phyloP scores from a whole-genome alignment of 2,797 vertebrate genomes.

The Hypotaenidia okinawae region DNA sequence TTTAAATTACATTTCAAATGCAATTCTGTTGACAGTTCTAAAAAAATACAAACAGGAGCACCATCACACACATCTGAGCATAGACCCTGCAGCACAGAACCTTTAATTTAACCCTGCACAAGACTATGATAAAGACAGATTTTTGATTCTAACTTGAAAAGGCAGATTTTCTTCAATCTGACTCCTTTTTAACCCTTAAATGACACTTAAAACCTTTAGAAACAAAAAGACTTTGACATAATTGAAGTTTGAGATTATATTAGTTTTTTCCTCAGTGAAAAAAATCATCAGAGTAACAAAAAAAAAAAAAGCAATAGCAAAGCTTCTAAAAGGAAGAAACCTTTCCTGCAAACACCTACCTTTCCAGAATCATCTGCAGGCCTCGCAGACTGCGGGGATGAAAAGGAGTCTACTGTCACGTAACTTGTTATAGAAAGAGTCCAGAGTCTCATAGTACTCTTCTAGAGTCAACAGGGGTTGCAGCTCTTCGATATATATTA shows the following conservation, averaged over 20 bases:
- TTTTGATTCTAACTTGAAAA: background rate
- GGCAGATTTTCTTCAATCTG: background rate
- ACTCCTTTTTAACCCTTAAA: background rate
- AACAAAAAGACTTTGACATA: background rate
- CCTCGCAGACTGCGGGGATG: conserved; percentile 91
- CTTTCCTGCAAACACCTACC: conserved; percentile 72
- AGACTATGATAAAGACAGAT: background rate
- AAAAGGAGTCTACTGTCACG: conserved; percentile 77
- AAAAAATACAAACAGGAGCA: background rate
- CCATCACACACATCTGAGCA: background rate
- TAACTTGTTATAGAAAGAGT: conserved; percentile 84
- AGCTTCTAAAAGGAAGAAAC: background rate
- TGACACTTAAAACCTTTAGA: background rate
- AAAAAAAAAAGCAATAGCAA: background rate
- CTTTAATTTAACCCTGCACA: background rate
- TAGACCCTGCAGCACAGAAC: background rate
- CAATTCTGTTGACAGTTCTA: background rate
- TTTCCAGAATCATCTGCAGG: conserved; percentile 87
- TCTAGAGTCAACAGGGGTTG: conserved; percentile 85
- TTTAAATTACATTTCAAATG: background rate
- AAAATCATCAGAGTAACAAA: background rate
- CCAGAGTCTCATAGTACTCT: conserved; percentile 86
- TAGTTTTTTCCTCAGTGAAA: background rate
- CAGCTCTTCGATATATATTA: conserved; percentile 86
- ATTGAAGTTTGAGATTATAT: background rate